Conservation (phyloP, 2,888 invertebrate species). For the Dryocosmus kuriphilus region DNA sequence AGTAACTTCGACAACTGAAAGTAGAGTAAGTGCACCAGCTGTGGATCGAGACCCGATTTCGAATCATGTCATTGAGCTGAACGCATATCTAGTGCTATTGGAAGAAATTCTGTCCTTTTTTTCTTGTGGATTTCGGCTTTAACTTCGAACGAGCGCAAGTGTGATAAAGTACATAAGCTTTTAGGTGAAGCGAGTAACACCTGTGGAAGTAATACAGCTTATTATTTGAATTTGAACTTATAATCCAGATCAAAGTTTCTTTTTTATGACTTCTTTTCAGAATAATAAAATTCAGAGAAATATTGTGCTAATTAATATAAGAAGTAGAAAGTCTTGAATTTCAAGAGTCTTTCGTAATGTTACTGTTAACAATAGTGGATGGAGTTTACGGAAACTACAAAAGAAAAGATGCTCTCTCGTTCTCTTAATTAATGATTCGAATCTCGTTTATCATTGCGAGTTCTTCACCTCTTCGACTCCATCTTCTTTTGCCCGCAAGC, state of each 20-base stretch:
- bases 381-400: constrained; percentile 30
- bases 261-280: neutral
- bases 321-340: neutral
- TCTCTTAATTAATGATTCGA: constrained; percentile 69
- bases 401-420: constrained; percentile 41
- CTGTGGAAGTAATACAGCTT: neutral
- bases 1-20: constrained; percentile 38
- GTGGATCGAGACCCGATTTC: constrained; percentile 36
- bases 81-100: constrained; percentile 18
- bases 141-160: neutral
- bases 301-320: neutral
- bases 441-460: constrained; percentile 68
- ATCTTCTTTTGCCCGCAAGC: constrained; percentile 33
- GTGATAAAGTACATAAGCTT: neutral
- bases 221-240: neutral
- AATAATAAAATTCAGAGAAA: too few species aligned
- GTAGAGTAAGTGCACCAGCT: constrained; percentile 40
- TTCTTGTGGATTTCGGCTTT: neutral
- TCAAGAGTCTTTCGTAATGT: constrained; percentile 3
- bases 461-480: constrained; percentile 41
- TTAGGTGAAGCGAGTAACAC: neutral
- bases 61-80: constrained; percentile 38
- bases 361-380: constrained; percentile 36
- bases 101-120: constrained; percentile 2
- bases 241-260: neutral